Evolutionary conservation across 2,888 invertebrate genomes (phyloP), one percentile per base, ranked within the genome.

Genomic region (Halictus quadricinctus): DNA sequence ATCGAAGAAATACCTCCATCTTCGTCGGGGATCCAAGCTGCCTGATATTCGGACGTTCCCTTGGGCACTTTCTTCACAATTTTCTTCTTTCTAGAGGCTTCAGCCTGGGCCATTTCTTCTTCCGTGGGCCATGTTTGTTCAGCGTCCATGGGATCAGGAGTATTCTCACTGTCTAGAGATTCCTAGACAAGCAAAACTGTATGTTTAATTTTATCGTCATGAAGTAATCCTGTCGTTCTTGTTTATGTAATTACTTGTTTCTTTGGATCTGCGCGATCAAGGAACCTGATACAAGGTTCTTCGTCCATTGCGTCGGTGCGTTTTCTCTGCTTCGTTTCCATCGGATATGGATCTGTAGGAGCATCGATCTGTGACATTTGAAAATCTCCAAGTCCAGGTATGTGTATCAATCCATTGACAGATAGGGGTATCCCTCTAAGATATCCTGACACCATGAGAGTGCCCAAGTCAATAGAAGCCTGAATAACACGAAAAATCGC

Each of bases 51-150:
- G 5, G 99, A 99, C 95, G 98, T 99, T 48, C 99, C 99, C 95
- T 98, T 98, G 0, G 99, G 99, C 15, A 99, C 97, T 88, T 96
- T 96, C 92, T 97, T 97, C 29, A 98, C 97, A 10, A 97, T 95
- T 94, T 97, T 97, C 88, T 95, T 96, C 76, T 95, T 96, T 90
- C 96, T 96, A 93, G 95, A 91, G 83, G 95, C 94, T 92, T 96
- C 97, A 21, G 98, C 97, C 90, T 97, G 96, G 87, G 96, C 96
- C 86, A 98, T 96, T 95, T 99, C 99, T 92, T 99, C 98, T 88
- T 97, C 97, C 25, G 98, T 98, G 0, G 99, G 99, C 98, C 98
- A 99, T 0, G 99, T 99, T 95, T 99, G 99, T 94, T 99, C 99
- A 1, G 97, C 98, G 93, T 98, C 98, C 98, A 99, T 97, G 10